Evolutionary conservation across 1,140 invertebrate species (phyloP), one percentile per base, ranked within the genome.

Genomic region (Trichoplusia ni): DNA sequence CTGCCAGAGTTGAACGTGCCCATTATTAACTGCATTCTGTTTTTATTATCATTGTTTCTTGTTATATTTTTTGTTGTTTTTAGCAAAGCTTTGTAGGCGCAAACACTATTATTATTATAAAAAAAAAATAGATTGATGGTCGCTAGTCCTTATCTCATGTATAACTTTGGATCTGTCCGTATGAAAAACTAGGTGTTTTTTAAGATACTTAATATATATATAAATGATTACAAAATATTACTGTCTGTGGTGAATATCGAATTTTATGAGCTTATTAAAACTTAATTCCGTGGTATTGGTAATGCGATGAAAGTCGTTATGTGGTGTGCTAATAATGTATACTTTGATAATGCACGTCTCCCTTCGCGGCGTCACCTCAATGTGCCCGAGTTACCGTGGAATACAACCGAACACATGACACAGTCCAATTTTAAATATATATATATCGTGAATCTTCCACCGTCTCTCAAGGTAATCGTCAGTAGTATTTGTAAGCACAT

Each of bases 191-290:
- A 79, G 71, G 67, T 81, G 79, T 86, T 81, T 81, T 77, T 84
- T 80, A 80, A 80, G 62, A 71, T 77, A 76, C 74, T 78, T 71
- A 70, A 75, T 71, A 60, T 62, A 63, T 49, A 64, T 56, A 61
- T 46, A 33, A 37, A 62, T 62, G 37, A 71, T 76, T 79, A 86
- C 76, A 86, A 83, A 82, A 77, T 81, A 81, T 80, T 67, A 84
- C 78, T 85, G 70, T 85, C 81, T 85, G 82, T 87, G 84, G 82
- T 85, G 76, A 77, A 81, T 83, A 88, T 82, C 83, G 85, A 88
- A 88, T 88, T 88, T 86, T 84, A 88, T 84, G 85, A 88, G 85
- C 85, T 88, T 89, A 89, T 86, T 82, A 86, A 80, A 83, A 84
- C 78, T 84, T 86, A 84, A 87, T 81, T 86, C 83, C 77, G 74